phyloP scores from a whole-genome alignment of 2,113 vertebrate genomes.

The Nematolebias whitei region DNA sequence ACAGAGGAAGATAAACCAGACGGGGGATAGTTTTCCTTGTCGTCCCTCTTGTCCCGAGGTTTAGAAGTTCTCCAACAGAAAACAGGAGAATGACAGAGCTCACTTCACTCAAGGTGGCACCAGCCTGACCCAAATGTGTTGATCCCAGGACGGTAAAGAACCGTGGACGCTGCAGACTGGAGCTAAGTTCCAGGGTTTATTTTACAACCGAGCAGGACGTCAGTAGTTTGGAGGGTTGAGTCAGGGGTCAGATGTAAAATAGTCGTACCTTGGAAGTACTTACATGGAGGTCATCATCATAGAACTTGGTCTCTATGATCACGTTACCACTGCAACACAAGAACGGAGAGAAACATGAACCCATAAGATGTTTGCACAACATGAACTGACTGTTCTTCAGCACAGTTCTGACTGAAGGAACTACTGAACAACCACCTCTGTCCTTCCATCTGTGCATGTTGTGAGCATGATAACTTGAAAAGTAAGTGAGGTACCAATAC shows the following conservation, averaged over 20 bases:
- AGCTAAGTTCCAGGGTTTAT: constrained; percentile 32
- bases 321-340: constrained; percentile 90
- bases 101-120: constrained; percentile 30
- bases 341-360: constrained; percentile 6
- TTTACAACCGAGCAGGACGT: constrained; percentile 57
- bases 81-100: constrained; percentile 44
- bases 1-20: constrained; percentile 38
- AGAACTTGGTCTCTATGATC: constrained; percentile 99
- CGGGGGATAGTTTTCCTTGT: constrained; percentile 22
- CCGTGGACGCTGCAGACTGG: constrained; percentile 30
- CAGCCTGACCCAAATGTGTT: constrained; percentile 16
- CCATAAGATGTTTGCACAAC: too few relatives aligned
- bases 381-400: too few relatives aligned
- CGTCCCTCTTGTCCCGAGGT: constrained; percentile 41
- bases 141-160: constrained; percentile 38
- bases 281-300: constrained; percentile 95
- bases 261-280: constrained; percentile 98
- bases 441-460: too few relatives aligned
- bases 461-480: too few relatives aligned
- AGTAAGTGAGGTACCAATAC: too few relatives aligned
- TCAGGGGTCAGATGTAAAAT: constrained; percentile 92
- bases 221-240: constrained; percentile 45
- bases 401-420: too few relatives aligned
- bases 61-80: constrained; percentile 49
- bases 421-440: too few relatives aligned